Evolutionary conservation across 2,113 vertebrate species (phyloP).

Genomic region (Trematocara marginatum): DNA sequence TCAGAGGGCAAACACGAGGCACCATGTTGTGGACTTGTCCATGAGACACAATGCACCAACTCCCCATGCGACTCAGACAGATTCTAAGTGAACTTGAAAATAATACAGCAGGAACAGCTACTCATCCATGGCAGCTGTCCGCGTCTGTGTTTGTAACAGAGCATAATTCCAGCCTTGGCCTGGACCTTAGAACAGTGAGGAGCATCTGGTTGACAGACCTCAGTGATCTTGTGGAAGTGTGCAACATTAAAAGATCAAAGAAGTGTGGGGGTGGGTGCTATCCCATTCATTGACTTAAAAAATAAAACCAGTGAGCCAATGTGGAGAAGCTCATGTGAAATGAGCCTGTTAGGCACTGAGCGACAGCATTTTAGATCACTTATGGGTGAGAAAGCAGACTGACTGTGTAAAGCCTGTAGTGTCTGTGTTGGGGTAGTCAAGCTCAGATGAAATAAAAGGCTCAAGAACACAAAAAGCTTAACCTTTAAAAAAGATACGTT

Average conservation of each 20-base stretch:
- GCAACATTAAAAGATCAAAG: not conserved
- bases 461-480: not conserved
- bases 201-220: not conserved
- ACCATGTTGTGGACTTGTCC: not conserved
- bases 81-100: not conserved
- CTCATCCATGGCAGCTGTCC: not conserved
- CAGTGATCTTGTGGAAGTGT: not conserved
- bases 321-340: not conserved
- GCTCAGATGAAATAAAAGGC: not conserved
- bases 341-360: not conserved
- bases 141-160: not conserved
- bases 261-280: not conserved
- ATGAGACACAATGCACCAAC: not conserved
- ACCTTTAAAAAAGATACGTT: not conserved
- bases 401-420: not conserved
- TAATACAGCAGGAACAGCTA: not conserved
- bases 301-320: not conserved
- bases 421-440: not conserved
- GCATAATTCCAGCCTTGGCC: not conserved
- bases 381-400: not conserved
- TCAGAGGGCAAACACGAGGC: not conserved
- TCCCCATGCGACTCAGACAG: not conserved
- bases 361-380: not conserved
- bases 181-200: not conserved
- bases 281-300: not conserved